Evolutionary conservation across 1,140 invertebrate species (phyloP).

Genomic region (Chionoecetes opilio): DNA sequence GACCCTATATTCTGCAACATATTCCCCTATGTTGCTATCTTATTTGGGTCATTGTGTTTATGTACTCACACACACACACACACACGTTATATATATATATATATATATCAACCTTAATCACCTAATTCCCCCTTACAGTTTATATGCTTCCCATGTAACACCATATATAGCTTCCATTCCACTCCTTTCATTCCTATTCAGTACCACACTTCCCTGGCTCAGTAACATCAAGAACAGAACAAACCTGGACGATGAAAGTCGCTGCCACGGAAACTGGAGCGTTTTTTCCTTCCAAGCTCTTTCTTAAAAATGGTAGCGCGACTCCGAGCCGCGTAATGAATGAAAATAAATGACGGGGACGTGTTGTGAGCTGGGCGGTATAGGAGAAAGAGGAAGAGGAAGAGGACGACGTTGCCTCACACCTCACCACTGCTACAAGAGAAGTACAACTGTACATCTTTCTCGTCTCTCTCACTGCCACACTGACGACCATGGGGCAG

Average conservation of each 20-base stretch:
- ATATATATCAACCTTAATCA: no score
- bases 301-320: constrained; percentile 64
- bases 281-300: neutral
- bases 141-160: neutral
- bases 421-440: neutral
- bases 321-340: constrained; percentile 61
- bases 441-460: neutral
- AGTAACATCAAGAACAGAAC: neutral
- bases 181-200: neutral
- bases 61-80: no score
- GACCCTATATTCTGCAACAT: no score
- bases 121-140: neutral
- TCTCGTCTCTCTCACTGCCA: neutral
- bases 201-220: neutral
- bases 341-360: constrained; percentile 65
- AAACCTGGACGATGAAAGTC: constrained; percentile 49
- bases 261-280: neutral
- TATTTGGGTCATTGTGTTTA: no score
- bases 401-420: neutral
- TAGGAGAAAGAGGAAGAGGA: neutral
- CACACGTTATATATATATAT: no score
- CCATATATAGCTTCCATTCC: neutral
- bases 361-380: constrained; percentile 32
- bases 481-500: neutral
- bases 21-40: no score